Evolutionary conservation across 1,140 invertebrate genomes (phyloP).

Genomic region (Drosophila bipectinata): DNA sequence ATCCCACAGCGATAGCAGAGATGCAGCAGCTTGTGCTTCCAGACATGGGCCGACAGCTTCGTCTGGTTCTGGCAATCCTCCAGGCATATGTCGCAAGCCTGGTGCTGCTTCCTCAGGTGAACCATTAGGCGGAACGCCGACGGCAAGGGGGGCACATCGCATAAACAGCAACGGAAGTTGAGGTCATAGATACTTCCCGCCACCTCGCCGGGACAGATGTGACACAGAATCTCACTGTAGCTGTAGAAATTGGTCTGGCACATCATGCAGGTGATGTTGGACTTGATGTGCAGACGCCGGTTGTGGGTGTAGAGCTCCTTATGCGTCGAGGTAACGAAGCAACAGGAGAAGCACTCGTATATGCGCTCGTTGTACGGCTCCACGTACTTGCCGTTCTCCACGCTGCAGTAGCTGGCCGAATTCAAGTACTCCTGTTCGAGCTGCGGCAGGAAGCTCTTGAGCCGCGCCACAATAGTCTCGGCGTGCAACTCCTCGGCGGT

Average conservation of each 20-base stretch:
- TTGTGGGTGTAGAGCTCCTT: conserved; percentile 94
- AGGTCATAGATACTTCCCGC: conserved; percentile 85
- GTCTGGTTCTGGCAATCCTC: conserved; percentile 90
- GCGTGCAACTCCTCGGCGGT: conserved; percentile 89
- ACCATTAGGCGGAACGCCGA: conserved; percentile 94
- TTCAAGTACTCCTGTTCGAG: conserved; percentile 88
- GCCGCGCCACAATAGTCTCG: conserved; percentile 88
- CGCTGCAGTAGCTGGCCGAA: conserved; percentile 88
- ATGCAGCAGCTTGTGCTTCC: conserved; percentile 94
- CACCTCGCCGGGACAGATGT: conserved; percentile 90
- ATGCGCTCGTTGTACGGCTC: conserved; percentile 84
- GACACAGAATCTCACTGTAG: conserved; percentile 93
- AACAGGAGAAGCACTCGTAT: conserved; percentile 93
- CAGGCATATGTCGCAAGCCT: conserved; percentile 93
- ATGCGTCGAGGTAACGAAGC: conserved; percentile 89
- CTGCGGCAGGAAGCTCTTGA: conserved; percentile 87
- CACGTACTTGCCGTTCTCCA: conserved; percentile 65
- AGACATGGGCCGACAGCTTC: conserved; percentile 91
- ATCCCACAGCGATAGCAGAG: conserved; percentile 93
- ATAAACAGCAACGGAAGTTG: conserved; percentile 90
- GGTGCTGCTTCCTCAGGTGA: conserved; percentile 91
- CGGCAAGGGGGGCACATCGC: conserved; percentile 89
- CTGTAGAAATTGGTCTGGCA: conserved; percentile 93
- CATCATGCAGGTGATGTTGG: conserved; percentile 91
- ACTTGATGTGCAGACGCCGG: conserved; percentile 92